Evolutionary conservation across 1,140 invertebrate genomes (phyloP), one percentile per base, ranked within the genome.

Genomic region (Procambarus clarkii): DNA sequence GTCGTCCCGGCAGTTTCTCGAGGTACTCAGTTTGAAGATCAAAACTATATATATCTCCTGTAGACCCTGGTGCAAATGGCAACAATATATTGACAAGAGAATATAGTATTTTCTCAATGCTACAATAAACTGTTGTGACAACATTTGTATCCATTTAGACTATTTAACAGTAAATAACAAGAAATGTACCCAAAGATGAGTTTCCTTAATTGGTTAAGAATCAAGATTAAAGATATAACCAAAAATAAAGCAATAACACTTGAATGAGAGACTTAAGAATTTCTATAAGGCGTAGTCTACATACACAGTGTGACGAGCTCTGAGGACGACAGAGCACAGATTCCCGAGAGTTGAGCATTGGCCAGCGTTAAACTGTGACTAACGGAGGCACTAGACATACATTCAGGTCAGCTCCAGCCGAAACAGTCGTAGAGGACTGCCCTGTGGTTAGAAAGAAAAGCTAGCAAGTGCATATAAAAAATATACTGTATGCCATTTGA

Each of bases 261-360:
- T 34, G 34, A 54, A 3, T 3, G 13, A 54, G 13, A 5, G 8
- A 54, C 50, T 44, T 60, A 34, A 34, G 34, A 34, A 34, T 0
- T 34, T 0, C 34, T 34, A 34, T 34, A 34, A 34, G 34, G 34
- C 1, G 34, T 34, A 34, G 34, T 1, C 34, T 13, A 71, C 86
- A 48, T 81, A 88, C 86, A 88, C 13, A 88, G 21, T 5, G 86
- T 88, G 7, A 88, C 50, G 3, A 88, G 78, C 18, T 48, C 60
- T 11, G 86, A 58, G n/a, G 86, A 80, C 13, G 86, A 88, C 4
- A 77, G 77, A 3, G 78, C 86, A 81, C 86, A 88, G 24, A 88
- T n/a, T 46, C 86, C 86, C 5, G 86, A 81, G 34, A 88, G 78
- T 21, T 48, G 58, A 21, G 78, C 77, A 80, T 58, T 18, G 9